Percentiles rank a stretch among this genome's conserved stretches.
Conservation (phyloP, 2,888 invertebrate species). For the Synanthedon tipuliformis region DNA sequence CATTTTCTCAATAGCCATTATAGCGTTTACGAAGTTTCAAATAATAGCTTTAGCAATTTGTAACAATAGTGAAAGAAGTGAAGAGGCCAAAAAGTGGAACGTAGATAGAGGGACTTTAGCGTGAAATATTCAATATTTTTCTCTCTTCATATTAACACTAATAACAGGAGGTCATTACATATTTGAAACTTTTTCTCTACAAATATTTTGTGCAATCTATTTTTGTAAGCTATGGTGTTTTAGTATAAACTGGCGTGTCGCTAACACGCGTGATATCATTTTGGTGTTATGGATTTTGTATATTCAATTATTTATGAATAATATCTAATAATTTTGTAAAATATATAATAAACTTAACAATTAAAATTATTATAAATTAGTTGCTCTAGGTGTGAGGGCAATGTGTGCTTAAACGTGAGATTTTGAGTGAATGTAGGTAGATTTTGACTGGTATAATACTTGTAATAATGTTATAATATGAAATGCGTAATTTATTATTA, state of each 20-base stretch:
- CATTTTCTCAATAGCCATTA: too few species aligned
- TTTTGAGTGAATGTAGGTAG: constrained; percentile 53
- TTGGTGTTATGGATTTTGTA: constrained; percentile 61
- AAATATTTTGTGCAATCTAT: constrained; percentile 66
- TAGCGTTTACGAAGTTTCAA: too few species aligned
- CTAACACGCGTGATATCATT: constrained; percentile 50
- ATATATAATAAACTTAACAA: constrained; percentile 17
- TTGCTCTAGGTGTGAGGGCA: constrained; percentile 44
- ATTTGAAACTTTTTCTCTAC: constrained; percentile 31
- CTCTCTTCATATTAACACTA: neutral
- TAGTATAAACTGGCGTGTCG: constrained; percentile 19
- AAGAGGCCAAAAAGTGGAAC: neutral
- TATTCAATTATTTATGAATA: constrained; percentile 42
- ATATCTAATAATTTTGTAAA: constrained; percentile 57
- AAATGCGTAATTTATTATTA: constrained; percentile 37
- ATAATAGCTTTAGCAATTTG: too few species aligned
- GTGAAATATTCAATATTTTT: too few species aligned
- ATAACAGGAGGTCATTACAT: neutral
- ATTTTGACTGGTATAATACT: constrained; percentile 46
- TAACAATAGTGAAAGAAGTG: neutral
- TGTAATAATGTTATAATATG: constrained; percentile 25
- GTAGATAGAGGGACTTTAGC: too few species aligned
- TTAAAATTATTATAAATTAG: constrained; percentile 42
- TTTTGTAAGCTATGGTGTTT: constrained; percentile 46
- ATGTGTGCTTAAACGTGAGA: constrained; percentile 50